Base-by-base conservation (phyloP, 2,888 invertebrate genomes). In the Synanthedon formicaeformis region DNA sequence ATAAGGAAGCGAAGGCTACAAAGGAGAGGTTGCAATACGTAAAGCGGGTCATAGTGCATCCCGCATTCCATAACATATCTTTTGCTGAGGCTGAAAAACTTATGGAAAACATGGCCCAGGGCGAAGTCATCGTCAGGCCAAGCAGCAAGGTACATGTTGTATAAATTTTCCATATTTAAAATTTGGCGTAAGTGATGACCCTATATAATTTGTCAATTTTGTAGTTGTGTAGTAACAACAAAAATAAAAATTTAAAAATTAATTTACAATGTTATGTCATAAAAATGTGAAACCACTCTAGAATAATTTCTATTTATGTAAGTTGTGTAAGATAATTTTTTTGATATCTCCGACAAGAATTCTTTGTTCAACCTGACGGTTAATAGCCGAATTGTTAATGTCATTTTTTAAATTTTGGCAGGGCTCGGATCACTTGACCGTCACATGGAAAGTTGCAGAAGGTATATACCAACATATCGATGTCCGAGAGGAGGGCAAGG, bases 371-470 rank as follows among this genome's bases (percentile, higher is more conserved):
- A 34, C 34, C 34, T 10, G 34, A 2, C 2, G 2, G 10, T 34
- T 8, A 1, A 34, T 34, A 34, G 8, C 8, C 0, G 10, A 34
- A 34, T 34, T 34, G 34, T 34, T 34, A 34, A n/a, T n/a, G 2
- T 34, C 2, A 10, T 34, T 34, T 34, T 16, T 34, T 2, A 2
- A 34, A 34, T 48, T 58, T 57, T 72, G 69, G 2, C 63, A 87
- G 90, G 98, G 97, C 48, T 91, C 94, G 0, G 96, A 99, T 77
- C 98, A 98, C 79, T 83, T 99, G 58, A 99, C 99, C 0, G 96
- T 98, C 1, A 99, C 99, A 0, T 99, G 99, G 99, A 99, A 99
- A 81, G 97, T 99, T 1, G 91, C 95, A 0, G 96, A 98, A 51
- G 93, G 93, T 23, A 94, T 99, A 61, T 95, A 95, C 71, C 98